phyloP scores from a whole-genome alignment of 2,888 invertebrate species.

The Ypsolopha sequella region DNA sequence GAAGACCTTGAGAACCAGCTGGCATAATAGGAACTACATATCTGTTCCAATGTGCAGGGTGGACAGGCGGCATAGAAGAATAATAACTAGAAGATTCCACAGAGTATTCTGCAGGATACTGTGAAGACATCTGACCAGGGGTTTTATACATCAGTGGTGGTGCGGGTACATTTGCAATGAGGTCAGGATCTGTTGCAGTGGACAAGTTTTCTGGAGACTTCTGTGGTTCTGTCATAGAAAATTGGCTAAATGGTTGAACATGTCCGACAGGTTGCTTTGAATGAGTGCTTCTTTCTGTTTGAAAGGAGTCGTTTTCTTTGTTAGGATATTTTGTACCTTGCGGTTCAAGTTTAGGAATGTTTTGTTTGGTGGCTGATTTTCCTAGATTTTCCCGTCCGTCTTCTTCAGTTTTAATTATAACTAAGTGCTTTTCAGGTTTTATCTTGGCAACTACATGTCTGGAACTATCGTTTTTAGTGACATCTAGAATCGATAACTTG shows the following conservation, averaged over 20 bases:
- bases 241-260: conserved; percentile 1
- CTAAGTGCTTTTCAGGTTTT: not conserved
- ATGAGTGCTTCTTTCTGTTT: not conserved
- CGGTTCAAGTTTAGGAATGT: no score
- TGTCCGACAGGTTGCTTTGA: conserved; percentile 1
- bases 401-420: not conserved
- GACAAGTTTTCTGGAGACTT: not conserved
- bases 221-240: not conserved
- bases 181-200: not conserved
- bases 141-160: not conserved
- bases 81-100: not conserved
- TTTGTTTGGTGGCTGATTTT: no score
- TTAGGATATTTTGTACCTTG: no score
- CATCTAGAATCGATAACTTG: not conserved
- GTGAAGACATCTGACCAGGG: not conserved
- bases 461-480: no score
- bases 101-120: not conserved
- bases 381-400: no score
- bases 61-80: not conserved
- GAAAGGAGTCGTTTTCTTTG: not conserved
- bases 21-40: not conserved
- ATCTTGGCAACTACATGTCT: no score
- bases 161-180: not conserved
- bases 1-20: not conserved
- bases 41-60: not conserved